Evolutionary conservation across 2,888 invertebrate genomes (phyloP).

Genomic region (Acanthoscelides obtectus): DNA sequence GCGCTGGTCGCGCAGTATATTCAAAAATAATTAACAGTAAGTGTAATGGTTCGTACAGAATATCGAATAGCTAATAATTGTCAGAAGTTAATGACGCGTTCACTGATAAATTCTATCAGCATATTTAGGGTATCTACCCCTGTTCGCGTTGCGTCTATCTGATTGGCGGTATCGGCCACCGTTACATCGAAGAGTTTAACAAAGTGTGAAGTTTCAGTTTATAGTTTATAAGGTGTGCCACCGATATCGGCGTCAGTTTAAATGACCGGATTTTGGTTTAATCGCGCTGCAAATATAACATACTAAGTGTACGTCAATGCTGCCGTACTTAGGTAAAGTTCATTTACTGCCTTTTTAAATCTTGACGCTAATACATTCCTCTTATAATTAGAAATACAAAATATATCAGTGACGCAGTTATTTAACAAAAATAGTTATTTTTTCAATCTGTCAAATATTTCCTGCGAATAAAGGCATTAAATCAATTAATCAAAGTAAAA

Average conservation of each 20-base stretch:
- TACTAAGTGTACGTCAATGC: too few species aligned
- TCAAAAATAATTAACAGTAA: slow-evolving; percentile 23
- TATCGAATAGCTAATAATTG: slow-evolving; percentile 33
- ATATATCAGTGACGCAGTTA: too few species aligned
- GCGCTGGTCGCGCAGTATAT: slow-evolving; percentile 13
- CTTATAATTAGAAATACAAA: too few species aligned
- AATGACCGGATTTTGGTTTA: not conserved
- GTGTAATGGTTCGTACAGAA: slow-evolving; percentile 28
- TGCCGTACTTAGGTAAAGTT: too few species aligned
- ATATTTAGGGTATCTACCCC: slow-evolving; percentile 26
- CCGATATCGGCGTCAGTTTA: not conserved
- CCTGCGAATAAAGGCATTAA: too few species aligned
- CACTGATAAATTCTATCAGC: slow-evolving; percentile 35
- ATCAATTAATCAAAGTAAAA: too few species aligned
- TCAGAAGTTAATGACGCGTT: slow-evolving; percentile 33
- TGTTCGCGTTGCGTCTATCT: not conserved
- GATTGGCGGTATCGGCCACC: not conserved
- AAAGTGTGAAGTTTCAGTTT: not conserved
- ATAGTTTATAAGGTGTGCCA: too few species aligned
- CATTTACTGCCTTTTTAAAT: too few species aligned
- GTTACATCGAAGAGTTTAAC: not conserved
- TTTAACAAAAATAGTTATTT: too few species aligned
- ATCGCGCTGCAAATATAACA: not conserved
- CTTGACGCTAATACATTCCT: too few species aligned
- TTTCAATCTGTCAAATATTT: too few species aligned